Percentiles rank a stretch among this genome's conserved stretches.
These are phyloP conservation scores for Drosophila virilis DNA, from an alignment of 1,140 invertebrate genomes.

Conservation along the genomic window DNA sequence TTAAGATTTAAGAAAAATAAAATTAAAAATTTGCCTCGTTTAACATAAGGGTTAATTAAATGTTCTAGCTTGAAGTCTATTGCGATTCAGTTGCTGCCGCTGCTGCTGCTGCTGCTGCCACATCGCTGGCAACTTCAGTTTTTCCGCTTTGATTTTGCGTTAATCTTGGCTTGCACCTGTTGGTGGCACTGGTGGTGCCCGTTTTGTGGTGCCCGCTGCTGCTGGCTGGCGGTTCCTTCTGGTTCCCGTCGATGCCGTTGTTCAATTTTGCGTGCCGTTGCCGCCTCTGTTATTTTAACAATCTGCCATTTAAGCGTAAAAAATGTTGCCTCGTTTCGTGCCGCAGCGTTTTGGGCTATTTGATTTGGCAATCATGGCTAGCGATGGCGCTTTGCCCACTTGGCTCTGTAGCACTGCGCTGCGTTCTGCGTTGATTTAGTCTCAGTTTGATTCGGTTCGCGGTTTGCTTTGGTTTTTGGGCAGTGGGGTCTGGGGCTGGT, in stretches of 20 bases:
- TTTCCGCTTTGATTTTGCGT: constrained; percentile 81
- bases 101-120: constrained; percentile 20
- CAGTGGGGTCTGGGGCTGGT: constrained; percentile 21
- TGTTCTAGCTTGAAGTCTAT: constrained; percentile 34
- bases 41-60: constrained; percentile 29
- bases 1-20: too few species aligned
- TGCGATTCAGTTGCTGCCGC: constrained; percentile 1
- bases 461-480: constrained; percentile 39
- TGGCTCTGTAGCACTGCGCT: constrained; percentile 52
- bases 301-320: constrained; percentile 83
- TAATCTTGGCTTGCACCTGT: constrained; percentile 79
- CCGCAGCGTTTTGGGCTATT: constrained; percentile 81
- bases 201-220: constrained; percentile 9
- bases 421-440: constrained; percentile 53
- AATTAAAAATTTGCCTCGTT: too few species aligned
- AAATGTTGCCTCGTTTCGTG: constrained; percentile 82
- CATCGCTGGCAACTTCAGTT: constrained; percentile 50
- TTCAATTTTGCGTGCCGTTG: constrained; percentile 82
- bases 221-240: constrained; percentile 39
- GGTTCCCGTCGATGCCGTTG: constrained; percentile 72
- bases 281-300: constrained; percentile 83
- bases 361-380: constrained; percentile 78
- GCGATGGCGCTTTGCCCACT: constrained; percentile 60
- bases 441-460: constrained; percentile 39
- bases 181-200: constrained; percentile 34